Evolutionary conservation across 2,888 invertebrate species (phyloP).

Genomic region (Cerceris rybyensis): DNA sequence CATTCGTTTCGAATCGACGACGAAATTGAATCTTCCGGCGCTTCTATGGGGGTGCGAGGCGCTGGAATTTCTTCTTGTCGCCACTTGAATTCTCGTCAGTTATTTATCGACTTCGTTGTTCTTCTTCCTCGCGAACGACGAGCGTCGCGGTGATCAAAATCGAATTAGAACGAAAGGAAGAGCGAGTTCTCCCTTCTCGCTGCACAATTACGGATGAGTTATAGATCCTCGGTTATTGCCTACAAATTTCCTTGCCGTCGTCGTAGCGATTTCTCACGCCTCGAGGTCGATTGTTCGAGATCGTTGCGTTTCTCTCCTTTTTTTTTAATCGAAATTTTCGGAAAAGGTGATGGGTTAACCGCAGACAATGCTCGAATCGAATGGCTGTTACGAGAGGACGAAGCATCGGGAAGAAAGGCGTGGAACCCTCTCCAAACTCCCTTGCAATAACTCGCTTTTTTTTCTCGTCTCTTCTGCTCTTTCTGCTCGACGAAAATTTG

Average conservation of each 20-base stretch:
- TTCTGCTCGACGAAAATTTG: constrained; percentile 45
- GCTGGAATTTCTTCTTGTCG: constrained; percentile 45
- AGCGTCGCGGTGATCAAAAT: constrained; percentile 74
- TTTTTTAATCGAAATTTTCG: constrained; percentile 68
- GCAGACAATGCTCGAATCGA: constrained; percentile 74
- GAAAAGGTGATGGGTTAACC: constrained; percentile 77
- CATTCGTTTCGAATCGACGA: constrained; percentile 71
- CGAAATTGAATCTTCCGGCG: constrained; percentile 77
- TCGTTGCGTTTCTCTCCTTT: constrained; percentile 64
- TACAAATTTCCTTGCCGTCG: constrained; percentile 38
- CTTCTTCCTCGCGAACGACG: constrained; percentile 59
- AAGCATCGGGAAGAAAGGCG: constrained; percentile 45
- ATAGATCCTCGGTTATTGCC: constrained; percentile 73
- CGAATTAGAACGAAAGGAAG: constrained; percentile 71
- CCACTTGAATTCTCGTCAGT: constrained; percentile 77
- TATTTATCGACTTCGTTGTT: constrained; percentile 76
- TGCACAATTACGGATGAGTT: constrained; percentile 78
- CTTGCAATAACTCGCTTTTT: constrained; percentile 25
- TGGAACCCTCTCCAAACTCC: constrained; percentile 40
- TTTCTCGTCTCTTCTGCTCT: constrained; percentile 23
- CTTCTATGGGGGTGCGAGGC: constrained; percentile 41
- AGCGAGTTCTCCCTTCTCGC: constrained; percentile 45
- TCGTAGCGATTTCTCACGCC: constrained; percentile 76
- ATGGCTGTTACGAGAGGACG: constrained; percentile 51
- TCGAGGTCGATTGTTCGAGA: constrained; percentile 65